Percentiles rank a stretch among this genome's conserved stretches.
phyloP scores from a whole-genome alignment of 1,140 invertebrate species.

The Neelides sp. region DNA sequence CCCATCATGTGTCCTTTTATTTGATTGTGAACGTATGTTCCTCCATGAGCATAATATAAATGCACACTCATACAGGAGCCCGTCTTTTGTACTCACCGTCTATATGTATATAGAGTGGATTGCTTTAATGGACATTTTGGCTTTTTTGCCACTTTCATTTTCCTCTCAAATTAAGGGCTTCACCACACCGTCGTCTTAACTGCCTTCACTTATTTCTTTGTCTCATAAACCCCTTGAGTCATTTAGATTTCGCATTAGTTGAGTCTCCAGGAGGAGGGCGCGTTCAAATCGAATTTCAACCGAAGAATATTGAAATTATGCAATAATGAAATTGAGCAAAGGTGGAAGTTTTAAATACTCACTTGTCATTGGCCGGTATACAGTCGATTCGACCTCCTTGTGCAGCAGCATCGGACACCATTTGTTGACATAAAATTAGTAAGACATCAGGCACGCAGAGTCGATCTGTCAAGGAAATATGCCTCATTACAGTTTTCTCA shows the following conservation, averaged over 20 bases:
- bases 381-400: conserved; percentile 29
- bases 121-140: too few species aligned
- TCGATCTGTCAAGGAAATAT: conserved; percentile 23
- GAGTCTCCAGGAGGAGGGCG: background rate
- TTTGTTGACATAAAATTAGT: conserved; percentile 25
- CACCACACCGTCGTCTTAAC: too few species aligned
- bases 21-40: too few species aligned
- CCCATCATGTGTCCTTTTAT: too few species aligned
- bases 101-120: too few species aligned
- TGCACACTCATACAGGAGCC: too few species aligned
- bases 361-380: conserved; percentile 29
- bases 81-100: too few species aligned
- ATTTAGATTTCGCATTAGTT: background rate
- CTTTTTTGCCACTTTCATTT: too few species aligned
- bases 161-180: too few species aligned
- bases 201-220: background rate
- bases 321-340: background rate
- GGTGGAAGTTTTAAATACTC: conserved; percentile 10
- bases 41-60: too few species aligned
- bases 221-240: background rate
- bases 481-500: too few species aligned
- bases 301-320: background rate
- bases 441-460: conserved; percentile 30
- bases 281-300: background rate
- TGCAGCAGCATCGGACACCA: conserved; percentile 18